A percentile compares a stretch with the other conserved stretches of the same genome.
phyloP scores from a whole-genome alignment of 2,797 vertebrate species.

The Trachurus trachurus region DNA sequence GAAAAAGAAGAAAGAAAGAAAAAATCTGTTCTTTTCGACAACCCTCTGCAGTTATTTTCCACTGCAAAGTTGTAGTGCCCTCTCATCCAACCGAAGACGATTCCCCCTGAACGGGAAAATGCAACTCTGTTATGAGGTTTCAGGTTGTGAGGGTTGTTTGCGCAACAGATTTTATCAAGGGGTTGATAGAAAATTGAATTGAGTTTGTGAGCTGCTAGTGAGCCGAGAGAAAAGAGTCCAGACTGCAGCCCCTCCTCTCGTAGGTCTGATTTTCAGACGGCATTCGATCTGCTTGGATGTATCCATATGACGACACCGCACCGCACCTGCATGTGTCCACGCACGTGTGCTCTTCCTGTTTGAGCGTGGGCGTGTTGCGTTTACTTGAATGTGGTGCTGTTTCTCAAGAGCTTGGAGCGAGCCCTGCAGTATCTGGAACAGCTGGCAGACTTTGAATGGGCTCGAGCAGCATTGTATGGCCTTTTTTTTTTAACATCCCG shows the following conservation, averaged over 20 bases:
- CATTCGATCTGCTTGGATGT: conserved; percentile 42
- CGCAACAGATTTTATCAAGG: conserved; percentile 23
- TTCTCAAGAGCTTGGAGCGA: conserved; percentile 25
- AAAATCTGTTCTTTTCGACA: background rate
- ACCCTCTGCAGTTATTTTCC: conserved; percentile 33
- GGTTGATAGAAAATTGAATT: conserved; percentile 35
- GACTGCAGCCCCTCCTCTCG: conserved; percentile 56
- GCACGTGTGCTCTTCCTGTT: conserved; percentile 14
- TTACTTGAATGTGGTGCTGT: conserved; percentile 9
- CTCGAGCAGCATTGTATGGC: conserved; percentile 8
- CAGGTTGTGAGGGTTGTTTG: conserved; percentile 39
- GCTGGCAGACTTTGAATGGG: conserved; percentile 39
- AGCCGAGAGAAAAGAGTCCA: conserved; percentile 45
- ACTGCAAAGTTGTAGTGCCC: conserved; percentile 40
- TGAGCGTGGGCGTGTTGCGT: conserved; percentile 33
- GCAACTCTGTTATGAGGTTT: conserved; percentile 14
- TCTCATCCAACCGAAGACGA: conserved; percentile 29
- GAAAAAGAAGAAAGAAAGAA: no score
- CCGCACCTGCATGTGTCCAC: conserved; percentile 14
- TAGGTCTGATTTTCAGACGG: conserved; percentile 43
- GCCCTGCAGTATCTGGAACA: conserved; percentile 38
- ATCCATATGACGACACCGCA: conserved; percentile 50
- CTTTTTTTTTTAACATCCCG: conserved; percentile 16
- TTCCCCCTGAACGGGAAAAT: conserved; percentile 30
- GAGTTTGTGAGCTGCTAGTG: conserved; percentile 30